Evolutionary conservation across 1,140 invertebrate genomes (phyloP), one percentile per base, ranked within the genome.

Genomic region (Anastatus disparis): DNA sequence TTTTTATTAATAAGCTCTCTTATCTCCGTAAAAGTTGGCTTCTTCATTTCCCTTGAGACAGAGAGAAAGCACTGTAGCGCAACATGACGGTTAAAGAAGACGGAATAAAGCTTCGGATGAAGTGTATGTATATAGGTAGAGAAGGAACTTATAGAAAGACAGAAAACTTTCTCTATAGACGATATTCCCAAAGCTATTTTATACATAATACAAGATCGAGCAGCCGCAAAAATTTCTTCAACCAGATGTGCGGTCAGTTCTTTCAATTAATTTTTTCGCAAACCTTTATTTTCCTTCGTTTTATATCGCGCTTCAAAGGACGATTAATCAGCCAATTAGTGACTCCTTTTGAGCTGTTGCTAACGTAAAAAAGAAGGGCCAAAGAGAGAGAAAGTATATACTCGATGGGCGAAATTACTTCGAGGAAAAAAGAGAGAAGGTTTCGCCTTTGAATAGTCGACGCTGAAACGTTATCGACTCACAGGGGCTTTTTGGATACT

Each of bases 241-340:
- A 7, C 13, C 27, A 15, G 15, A 13, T 10, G 42, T 13, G 13
- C 35, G 12, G 55, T 58, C 29, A 42, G 7, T 13, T 24, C 61
- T 65, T 53, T 65, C 35, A 65, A 65, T 53, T 53, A 53, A 40
- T 65, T 65, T 50, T 48, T 26, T 50, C 0, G 9, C 62, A 13
- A 38, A 40, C 27, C 50, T 50, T 50, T 48, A 17, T 50, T 50
- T 27, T 26, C 17, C n/a, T 17, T 56, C 20, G 4, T 20, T 50
- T 50, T 50, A 9, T 31, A 15, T 40, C 20, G 2, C 3, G 26
- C 40, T 40, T 42, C 52, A 13, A 61, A 10, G 56, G 55, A 26
- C 61, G 53, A 52, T 71, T 63, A 50, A 61, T 68, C 64, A 58
- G 42, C 59, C 58, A 66, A 72, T 67, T 62, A 65, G 65, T 44